Conservation (phyloP, 2,888 invertebrate genomes). For the Ectropis crepuscularia region DNA sequence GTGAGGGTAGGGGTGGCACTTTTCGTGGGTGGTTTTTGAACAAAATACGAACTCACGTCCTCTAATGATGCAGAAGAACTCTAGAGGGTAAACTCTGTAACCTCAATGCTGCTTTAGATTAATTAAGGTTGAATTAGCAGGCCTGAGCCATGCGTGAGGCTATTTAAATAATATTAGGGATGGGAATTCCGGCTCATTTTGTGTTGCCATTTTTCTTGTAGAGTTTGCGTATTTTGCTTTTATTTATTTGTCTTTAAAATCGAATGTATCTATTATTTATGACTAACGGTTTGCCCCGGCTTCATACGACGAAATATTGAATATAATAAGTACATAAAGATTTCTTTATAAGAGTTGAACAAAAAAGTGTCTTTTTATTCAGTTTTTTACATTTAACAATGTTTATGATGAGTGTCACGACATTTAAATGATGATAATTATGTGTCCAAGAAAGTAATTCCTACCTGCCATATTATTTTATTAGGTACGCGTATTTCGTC, state of each 20-base stretch:
- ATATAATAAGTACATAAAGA: no score
- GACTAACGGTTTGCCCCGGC: no score
- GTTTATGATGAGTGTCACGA: no score
- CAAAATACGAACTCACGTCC: constrained; percentile 43
- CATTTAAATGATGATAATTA: no score
- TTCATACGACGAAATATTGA: no score
- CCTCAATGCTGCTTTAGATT: constrained; percentile 52
- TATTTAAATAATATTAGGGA: constrained; percentile 25
- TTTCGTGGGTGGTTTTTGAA: constrained; percentile 36
- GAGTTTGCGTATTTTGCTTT: background rate
- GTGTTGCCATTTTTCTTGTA: background rate
- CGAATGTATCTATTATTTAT: background rate
- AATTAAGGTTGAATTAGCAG: constrained; percentile 48
- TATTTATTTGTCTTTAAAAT: background rate
- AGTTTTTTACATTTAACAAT: no score
- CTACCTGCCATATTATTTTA: no score
- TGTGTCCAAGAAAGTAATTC: no score
- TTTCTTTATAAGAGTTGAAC: no score
- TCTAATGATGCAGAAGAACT: constrained; percentile 53
- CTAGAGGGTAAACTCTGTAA: constrained; percentile 28
- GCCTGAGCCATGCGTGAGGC: constrained; percentile 3
- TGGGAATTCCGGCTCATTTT: constrained; percentile 2
- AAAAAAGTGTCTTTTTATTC: no score
- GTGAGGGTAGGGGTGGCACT: constrained; percentile 36
- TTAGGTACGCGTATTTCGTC: no score